Base-by-base conservation (phyloP, 2,888 invertebrate species). In the Ophion slaviceki region DNA sequence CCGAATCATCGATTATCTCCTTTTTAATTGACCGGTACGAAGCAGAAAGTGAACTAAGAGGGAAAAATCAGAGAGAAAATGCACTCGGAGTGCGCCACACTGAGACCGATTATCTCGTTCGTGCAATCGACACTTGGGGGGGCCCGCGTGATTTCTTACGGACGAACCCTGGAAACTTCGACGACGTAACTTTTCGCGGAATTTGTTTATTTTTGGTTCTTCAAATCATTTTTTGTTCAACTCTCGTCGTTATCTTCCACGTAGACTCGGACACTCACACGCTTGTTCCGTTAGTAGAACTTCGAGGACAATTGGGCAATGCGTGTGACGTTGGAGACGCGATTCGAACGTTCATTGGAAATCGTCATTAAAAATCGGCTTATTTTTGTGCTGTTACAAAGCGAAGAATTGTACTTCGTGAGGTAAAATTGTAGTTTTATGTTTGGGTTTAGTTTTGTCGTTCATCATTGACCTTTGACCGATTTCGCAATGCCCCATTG, bases 1-100 rank as follows among this genome's bases (percentile, higher is more conserved):
- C 86, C 82, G 76, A 77, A 87, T 80, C 79, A 75, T 66, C 61
- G 66, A 71, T 71, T 77, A 62, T 66, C 32, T 85, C 70, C 47
- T 79, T 64, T 83, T 86, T 84, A 45, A 45, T 79, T 74, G 84
- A 59, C 8, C 32, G 53, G 36, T 59, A 40, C 6, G 6, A 8
- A 36, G 20, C 36, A 62, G 14, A 40, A 72, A 61, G 40, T 57
- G n/a, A 8, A 71, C 28, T 8, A 10, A 57, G 4, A 8, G 71
- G n/a, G n/a, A 10, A 47, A 6, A 32, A 59, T 72, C 57, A 36
- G 61, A 61, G 24, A 14, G 17, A 17, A 14, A 53, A 53, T 14
- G 17, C 14, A 53, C 14, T 53, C 53, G 53, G 53, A 4, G 17
- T 17, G 53, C 53, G 40, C 40, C 40, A 40, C 40, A 40, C 7